phyloP scores from a whole-genome alignment of 2,797 vertebrate species.

The Onychomys torridus region DNA sequence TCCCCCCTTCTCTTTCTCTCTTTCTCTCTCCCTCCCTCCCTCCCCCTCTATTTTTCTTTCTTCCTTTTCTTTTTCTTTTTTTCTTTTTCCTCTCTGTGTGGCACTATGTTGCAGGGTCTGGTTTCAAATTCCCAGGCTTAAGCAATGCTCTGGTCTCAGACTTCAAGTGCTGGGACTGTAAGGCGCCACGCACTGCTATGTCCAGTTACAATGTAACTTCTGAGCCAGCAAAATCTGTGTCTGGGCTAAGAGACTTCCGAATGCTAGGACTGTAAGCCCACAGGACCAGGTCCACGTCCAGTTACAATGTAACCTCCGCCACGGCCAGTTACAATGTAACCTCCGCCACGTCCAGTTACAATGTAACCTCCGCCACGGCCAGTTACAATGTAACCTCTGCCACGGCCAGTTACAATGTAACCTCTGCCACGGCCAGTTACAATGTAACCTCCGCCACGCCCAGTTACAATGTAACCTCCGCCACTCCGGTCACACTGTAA shows the following conservation, averaged over 20 bases:
- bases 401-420: background rate
- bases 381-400: background rate
- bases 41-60: background rate
- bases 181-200: no score
- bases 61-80: no score
- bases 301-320: background rate
- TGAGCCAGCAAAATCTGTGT: no score
- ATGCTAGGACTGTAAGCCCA: background rate
- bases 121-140: background rate
- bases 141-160: background rate
- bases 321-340: no score
- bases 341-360: no score
- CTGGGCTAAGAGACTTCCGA: background rate
- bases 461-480: background rate
- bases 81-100: background rate
- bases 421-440: background rate
- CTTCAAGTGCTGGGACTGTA: background rate
- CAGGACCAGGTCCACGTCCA: background rate
- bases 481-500: background rate
- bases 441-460: background rate
- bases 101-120: background rate
- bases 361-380: no score
- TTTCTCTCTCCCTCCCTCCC: background rate
- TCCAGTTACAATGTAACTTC: no score
- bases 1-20: background rate